These are phyloP conservation scores for Sebastes aleutianus DNA, from an alignment of 2,797 vertebrate species.

Conservation along the genomic window DNA sequence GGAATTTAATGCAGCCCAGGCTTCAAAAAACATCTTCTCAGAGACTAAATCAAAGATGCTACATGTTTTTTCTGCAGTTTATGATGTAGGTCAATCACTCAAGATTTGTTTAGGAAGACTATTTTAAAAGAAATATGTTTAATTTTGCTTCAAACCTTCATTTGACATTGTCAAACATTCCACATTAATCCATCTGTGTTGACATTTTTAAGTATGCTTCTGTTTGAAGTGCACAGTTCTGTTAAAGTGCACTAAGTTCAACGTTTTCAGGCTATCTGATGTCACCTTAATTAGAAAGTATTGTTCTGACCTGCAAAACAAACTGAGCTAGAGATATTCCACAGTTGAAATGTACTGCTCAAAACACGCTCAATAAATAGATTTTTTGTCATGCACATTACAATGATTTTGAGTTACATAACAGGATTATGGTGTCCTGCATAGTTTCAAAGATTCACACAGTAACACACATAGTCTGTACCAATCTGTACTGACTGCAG, in stretches of 20 bases:
- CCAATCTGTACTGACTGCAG: background rate
- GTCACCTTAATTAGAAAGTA: background rate
- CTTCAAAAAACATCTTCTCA: background rate
- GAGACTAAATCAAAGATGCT: background rate
- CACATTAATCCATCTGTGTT: background rate
- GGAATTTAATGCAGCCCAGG: background rate
- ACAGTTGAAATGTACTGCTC: background rate
- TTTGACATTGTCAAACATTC: background rate
- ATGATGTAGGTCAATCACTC: background rate
- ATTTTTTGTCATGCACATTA: background rate
- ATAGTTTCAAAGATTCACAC: background rate
- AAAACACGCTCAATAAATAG: background rate
- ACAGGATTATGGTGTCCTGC: background rate
- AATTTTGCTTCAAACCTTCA: background rate
- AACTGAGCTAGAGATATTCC: background rate
- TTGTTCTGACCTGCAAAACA: background rate
- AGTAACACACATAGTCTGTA: background rate
- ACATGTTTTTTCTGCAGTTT: background rate
- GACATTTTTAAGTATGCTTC: background rate
- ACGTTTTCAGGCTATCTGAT: background rate
- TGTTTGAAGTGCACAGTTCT: background rate
- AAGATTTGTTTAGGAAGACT: background rate
- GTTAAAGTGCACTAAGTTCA: background rate
- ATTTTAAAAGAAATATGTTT: background rate
- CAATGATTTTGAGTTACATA: background rate